Percentiles rank a stretch among this genome's conserved stretches.
phyloP scores from a whole-genome alignment of 1,140 invertebrate species.

The Drosophila hydei region DNA sequence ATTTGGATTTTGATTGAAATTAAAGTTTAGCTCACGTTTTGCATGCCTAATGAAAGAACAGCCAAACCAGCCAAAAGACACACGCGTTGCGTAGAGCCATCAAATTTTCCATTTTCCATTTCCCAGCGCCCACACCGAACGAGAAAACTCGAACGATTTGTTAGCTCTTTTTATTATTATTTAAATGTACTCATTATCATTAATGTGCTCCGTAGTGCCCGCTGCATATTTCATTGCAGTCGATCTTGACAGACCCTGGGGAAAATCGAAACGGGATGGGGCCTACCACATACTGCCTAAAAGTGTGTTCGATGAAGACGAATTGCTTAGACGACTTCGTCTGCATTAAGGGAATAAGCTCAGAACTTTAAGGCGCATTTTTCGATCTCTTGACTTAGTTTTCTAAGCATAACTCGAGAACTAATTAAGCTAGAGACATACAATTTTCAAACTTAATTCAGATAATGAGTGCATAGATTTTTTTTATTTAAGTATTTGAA shows the following conservation, averaged over 20 bases:
- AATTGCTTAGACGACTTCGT: no score
- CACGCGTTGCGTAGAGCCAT: constrained; percentile 5
- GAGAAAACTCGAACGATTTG: constrained; percentile 8
- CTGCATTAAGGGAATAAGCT: no score
- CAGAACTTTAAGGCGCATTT: no score
- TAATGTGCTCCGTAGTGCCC: not conserved
- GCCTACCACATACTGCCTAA: no score
- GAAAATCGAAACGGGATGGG: no score
- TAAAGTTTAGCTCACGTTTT: constrained; percentile 64
- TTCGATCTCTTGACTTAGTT: no score
- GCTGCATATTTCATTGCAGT: not conserved
- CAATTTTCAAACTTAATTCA: no score
- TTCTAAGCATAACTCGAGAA: no score
- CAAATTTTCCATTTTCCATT: constrained; percentile 16
- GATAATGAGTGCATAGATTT: no score
- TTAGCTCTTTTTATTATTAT: constrained; percentile 29
- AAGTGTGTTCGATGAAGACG: no score
- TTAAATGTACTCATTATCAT: constrained; percentile 8
- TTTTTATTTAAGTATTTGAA: no score
- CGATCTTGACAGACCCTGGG: not conserved
- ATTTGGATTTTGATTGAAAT: constrained; percentile 80
- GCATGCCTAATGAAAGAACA: constrained; percentile 64
- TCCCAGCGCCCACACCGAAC: not conserved
- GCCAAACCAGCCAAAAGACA: constrained; percentile 6
- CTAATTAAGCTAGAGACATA: no score